phyloP scores from a whole-genome alignment of 2,113 vertebrate species.

The Cyanoramphus novaezelandiae region DNA sequence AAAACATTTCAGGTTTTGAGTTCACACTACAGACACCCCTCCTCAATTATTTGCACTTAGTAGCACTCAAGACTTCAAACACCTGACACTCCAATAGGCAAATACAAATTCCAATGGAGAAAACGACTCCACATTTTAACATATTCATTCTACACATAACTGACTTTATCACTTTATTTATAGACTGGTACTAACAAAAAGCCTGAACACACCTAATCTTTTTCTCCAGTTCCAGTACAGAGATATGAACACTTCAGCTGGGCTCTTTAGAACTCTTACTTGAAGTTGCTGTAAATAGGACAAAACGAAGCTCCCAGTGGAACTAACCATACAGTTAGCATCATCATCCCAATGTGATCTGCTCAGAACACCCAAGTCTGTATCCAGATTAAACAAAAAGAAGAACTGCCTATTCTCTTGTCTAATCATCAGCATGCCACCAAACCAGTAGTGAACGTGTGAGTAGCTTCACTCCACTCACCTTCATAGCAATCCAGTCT shows the following conservation, averaged over 20 bases:
- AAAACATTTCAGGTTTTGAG: background rate
- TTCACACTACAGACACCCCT: background rate
- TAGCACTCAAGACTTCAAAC: background rate
- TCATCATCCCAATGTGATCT: background rate
- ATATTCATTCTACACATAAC: background rate
- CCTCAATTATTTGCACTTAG: background rate
- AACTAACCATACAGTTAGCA: accelerated
- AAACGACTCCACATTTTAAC: background rate
- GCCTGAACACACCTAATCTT: background rate
- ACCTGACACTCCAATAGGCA: background rate
- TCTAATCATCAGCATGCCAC: background rate
- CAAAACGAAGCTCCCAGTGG: background rate
- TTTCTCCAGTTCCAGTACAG: background rate
- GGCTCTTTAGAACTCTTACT: background rate
- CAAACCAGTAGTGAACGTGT: accelerated
- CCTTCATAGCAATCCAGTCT: slow-evolving; percentile 97
- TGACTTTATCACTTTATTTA: background rate
- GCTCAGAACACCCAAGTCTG: background rate
- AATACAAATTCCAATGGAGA: background rate
- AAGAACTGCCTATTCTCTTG: background rate
- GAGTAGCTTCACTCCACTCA: background rate
- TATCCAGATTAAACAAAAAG: background rate
- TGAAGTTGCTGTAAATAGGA: background rate
- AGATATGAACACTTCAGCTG: background rate
- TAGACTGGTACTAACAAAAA: background rate